A percentile compares a stretch with the other conserved stretches of the same genome.
Conservation (phyloP, 2,113 vertebrate genomes). For the Nothoprocta perdicaria region DNA sequence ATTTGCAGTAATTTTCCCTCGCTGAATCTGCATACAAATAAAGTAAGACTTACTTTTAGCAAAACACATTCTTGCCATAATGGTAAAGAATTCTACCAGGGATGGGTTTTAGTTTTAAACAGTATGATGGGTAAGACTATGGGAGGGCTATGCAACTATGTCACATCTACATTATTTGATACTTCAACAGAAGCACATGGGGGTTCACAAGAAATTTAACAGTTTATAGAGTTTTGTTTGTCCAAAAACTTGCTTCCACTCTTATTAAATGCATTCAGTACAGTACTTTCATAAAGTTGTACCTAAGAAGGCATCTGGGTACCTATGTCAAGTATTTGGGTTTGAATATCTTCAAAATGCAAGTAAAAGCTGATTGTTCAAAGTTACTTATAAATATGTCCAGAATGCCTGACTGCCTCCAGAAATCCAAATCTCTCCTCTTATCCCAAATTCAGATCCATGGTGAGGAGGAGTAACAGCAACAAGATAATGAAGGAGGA, state of each 20-base stretch:
- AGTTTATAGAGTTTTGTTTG: background rate
- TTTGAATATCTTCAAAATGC: background rate
- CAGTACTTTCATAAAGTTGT: background rate
- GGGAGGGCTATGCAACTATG: background rate
- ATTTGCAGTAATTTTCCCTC: background rate
- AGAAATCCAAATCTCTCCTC: background rate
- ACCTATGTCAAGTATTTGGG: background rate
- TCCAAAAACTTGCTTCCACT: background rate
- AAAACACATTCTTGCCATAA: background rate
- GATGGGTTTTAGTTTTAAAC: background rate
- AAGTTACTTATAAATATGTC: background rate
- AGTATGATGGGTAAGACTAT: background rate
- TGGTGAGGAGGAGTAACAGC: background rate
- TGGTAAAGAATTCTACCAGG: background rate
- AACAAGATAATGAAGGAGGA: background rate
- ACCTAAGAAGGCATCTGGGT: background rate
- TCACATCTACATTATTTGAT: background rate
- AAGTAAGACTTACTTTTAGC: background rate
- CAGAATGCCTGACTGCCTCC: background rate
- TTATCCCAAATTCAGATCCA: background rate
- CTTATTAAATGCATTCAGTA: background rate
- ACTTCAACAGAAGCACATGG: background rate
- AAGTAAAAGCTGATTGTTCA: background rate
- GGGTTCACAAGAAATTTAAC: background rate
- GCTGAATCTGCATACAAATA: background rate